Evolutionary conservation across 2,797 vertebrate genomes (phyloP).

Genomic region (Ibycter americanus): DNA sequence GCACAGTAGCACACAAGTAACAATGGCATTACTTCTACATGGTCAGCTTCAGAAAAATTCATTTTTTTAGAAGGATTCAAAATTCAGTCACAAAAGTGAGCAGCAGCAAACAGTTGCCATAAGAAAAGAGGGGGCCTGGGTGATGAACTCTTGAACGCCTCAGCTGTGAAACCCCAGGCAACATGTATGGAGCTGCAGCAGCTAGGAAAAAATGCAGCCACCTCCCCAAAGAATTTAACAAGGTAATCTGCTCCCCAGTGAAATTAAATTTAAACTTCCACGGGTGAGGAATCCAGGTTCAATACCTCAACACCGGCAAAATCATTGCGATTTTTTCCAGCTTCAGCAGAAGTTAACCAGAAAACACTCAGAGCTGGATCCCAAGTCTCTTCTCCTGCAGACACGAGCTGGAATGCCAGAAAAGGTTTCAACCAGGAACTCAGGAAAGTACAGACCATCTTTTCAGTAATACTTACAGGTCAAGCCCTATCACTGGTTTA

Average conservation of each 20-base stretch:
- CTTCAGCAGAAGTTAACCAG: neutral
- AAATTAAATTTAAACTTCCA: neutral
- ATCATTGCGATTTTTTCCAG: neutral
- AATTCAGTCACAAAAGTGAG: neutral
- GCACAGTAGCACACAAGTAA: neutral
- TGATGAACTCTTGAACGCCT: neutral
- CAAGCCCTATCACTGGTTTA: neutral
- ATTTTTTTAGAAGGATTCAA: neutral
- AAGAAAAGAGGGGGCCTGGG: neutral
- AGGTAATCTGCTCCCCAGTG: neutral
- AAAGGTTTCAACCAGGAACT: neutral
- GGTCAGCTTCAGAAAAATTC: neutral
- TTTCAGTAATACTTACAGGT: neutral
- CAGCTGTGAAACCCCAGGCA: neutral
- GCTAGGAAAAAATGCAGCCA: neutral
- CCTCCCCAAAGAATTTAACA: neutral
- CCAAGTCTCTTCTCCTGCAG: neutral
- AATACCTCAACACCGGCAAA: neutral
- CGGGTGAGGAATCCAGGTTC: neutral
- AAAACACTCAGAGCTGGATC: neutral
- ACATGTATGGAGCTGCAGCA: neutral
- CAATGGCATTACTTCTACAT: neutral
- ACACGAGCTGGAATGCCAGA: neutral
- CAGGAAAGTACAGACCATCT: neutral
- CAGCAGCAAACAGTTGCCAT: neutral